Base-by-base conservation (phyloP, 2,113 vertebrate species). In the Pteruthius melanotis region DNA sequence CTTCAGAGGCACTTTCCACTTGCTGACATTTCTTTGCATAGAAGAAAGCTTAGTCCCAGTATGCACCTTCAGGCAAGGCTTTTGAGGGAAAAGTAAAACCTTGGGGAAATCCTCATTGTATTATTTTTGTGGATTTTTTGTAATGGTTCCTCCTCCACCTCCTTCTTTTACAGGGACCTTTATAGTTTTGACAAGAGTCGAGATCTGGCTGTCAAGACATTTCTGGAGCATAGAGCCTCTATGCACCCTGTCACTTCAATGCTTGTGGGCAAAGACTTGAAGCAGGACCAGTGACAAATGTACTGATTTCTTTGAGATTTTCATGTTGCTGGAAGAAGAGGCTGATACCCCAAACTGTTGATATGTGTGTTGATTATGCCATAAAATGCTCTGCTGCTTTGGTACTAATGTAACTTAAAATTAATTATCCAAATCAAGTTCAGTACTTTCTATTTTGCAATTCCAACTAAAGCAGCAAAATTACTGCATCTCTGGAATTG, bases 211-310 rank as follows among this genome's bases (percentile, higher is more conserved):
- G 86, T 99, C 45, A 94, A 68, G 20, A 54, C 97, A 3, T 99
- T 99, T 89, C 81, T 97, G 61, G 97, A 98, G 80, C 97, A 99
- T 45, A 98, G 97, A 60, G 96, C 89, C 0, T 97, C 79, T 14
- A 99, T 99, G 99, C 99, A 99, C 77, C 98, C 98, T 0, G 98
- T 99, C 92, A 99, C 99, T 9, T 96, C 98, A 9, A 98, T 98
- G 95, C 97, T 99, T 68, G 98, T 99, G 82, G 97, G 98, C 82
- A 99, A 98, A 74, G 99, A 99, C 80, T 96, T 99, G 88, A 98
- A 99, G 70, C 97, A 98, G 64, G 97, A 98, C n/a, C 92, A 92
- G 81, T 96, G 86, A 96, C 59, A 84, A 60, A 82, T 42, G 28
- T 63, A 64, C 40, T 22, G 18, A 69, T 59, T n/a, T 37, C 49